Evolutionary conservation across 2,888 invertebrate genomes (phyloP).

Genomic region (Dicyrtomina minuta): DNA sequence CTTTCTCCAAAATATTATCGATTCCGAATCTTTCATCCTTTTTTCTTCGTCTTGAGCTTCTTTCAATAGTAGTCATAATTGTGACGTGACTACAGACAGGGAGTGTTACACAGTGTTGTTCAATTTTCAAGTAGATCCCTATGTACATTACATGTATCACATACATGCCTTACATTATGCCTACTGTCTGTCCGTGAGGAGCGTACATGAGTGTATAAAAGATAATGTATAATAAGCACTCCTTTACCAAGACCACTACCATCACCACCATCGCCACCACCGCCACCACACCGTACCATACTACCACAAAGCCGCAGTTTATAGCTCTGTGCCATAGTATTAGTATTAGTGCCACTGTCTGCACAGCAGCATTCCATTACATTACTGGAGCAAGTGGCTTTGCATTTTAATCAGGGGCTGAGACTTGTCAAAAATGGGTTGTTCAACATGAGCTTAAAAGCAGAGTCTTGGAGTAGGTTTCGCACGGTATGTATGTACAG

Average conservation of each 20-base stretch:
- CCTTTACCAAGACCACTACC: neutral
- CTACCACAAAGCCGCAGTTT: no score
- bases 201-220: no score
- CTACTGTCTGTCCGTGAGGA: neutral
- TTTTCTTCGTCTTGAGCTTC: neutral
- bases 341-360: no score
- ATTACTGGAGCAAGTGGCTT: conserved; percentile 21
- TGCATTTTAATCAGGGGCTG: conserved; percentile 23
- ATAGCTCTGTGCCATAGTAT: no score
- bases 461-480: neutral
- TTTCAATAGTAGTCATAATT: no score
- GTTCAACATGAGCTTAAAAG: no score
- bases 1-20: conserved; percentile 27
- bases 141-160: neutral
- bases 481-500: neutral
- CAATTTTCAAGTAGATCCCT: no score
- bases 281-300: neutral
- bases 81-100: no score
- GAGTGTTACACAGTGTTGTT: no score
- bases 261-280: neutral
- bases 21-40: conserved; percentile 27
- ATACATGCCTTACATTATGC: neutral
- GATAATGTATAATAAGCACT: neutral
- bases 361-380: neutral
- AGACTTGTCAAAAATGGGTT: no score